Percentiles rank a stretch among this genome's conserved stretches.
Evolutionary conservation across 2,888 invertebrate genomes (phyloP).

Genomic region (Prosapia bicincta): DNA sequence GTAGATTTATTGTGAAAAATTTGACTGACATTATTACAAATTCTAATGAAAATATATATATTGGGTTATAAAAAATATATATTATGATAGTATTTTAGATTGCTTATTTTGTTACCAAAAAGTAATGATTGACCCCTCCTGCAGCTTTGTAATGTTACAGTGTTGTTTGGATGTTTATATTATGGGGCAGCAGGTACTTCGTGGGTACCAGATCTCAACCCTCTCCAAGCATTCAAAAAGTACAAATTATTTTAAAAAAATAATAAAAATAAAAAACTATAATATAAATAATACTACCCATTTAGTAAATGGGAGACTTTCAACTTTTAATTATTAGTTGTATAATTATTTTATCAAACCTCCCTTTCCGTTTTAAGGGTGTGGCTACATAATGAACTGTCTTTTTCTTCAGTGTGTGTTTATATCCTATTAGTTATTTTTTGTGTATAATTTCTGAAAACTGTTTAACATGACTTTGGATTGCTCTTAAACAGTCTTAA

Average conservation of each 20-base stretch:
- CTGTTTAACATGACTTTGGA: background rate
- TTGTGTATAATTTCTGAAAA: background rate
- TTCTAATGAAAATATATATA: background rate
- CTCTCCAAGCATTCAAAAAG: slow-evolving; percentile 25
- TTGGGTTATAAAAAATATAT: background rate
- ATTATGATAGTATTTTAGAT: slow-evolving; percentile 1
- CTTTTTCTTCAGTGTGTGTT: background rate
- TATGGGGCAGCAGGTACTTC: slow-evolving; percentile 20
- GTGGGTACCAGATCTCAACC: slow-evolving; percentile 31
- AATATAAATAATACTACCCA: background rate
- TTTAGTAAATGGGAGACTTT: slow-evolving; percentile 4
- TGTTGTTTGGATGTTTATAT: background rate
- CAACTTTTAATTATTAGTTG: slow-evolving; percentile 4
- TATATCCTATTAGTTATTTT: background rate
- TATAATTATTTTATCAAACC: background rate
- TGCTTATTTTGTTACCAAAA: slow-evolving; percentile 5
- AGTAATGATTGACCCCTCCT: background rate
- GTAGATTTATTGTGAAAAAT: background rate
- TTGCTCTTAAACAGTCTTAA: background rate
- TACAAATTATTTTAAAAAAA: slow-evolving; percentile 27
- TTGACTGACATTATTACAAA: background rate
- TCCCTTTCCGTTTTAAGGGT: background rate
- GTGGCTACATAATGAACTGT: background rate
- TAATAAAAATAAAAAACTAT: slow-evolving; percentile 4
- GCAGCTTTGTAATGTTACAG: background rate